Base-by-base conservation (phyloP, 1,140 invertebrate species). In the Penaeus chinensis region DNA sequence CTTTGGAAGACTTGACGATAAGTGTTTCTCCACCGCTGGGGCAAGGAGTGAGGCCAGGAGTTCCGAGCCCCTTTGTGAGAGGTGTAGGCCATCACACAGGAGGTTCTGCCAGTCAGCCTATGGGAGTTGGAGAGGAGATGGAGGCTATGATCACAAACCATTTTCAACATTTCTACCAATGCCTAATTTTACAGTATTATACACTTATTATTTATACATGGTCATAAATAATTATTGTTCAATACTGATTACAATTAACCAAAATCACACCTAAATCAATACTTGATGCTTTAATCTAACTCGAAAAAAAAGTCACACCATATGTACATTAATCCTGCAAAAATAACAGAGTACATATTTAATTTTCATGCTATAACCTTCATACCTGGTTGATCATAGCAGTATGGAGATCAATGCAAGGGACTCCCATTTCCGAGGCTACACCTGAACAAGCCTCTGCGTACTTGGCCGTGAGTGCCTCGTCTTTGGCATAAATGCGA, bases 31-130 rank as follows among this genome's bases (percentile, higher is more conserved):
- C 27, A 86, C 16, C 1, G 63, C 54, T 11, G 77, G 84, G n/a
- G 79, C 42, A 16, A 86, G 22, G 47, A 80, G 63, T 3, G 84
- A 69, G 10, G 84, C 77, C 63, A 86, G 47, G 13, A 86, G 54
- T 61, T 86, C 77, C n/a, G 84, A 86, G 11, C 84, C 84, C n/a
- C 65, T 63, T 13, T 61, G n/a, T 8, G 84, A 86, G 42, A 86
- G 62, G 63, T 86, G 84, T 19, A 86, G 78, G n/a, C 84, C 84
- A 69, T 86, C 84, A 13, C 24, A 24, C n/a, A 86, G 47, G 42
- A 86, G 65, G 11, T 63, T 63, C 62, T 79, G 60, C 84, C 84
- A 86, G 42, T 86, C 37, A 7, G 61, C 78, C 84, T 86, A 77
- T 20, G 22, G 20, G 47, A 13, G 47, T 2, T 47, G 54, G 22